Percentiles rank a stretch among this genome's conserved stretches.
Conservation (phyloP, 35 echinoderm and acorn worm species). For the Lytechinus variegatus region DNA sequence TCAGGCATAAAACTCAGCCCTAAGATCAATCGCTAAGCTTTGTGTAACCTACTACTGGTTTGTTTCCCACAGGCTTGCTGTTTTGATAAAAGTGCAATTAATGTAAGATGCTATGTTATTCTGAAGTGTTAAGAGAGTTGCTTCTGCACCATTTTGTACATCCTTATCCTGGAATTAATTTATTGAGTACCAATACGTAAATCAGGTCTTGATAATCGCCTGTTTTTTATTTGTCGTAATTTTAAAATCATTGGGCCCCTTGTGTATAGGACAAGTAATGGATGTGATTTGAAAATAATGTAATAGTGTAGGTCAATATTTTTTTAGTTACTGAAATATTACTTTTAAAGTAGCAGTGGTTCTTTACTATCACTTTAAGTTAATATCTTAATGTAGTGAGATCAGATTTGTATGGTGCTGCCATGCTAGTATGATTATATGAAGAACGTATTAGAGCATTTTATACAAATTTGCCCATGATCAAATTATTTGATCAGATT, state of each 20-base stretch:
- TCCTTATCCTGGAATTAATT: not conserved
- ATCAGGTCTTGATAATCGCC: not conserved
- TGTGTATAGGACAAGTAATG: not conserved
- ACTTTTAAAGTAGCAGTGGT: not conserved
- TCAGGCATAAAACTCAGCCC: too few species aligned
- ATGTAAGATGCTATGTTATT: not conserved
- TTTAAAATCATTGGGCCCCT: not conserved
- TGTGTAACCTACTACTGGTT: too few species aligned
- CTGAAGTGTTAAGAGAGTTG: not conserved
- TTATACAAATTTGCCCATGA: not conserved
- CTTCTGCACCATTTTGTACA: not conserved
- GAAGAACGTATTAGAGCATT: not conserved
- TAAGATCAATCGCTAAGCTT: too few species aligned
- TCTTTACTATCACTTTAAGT: not conserved
- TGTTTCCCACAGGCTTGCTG: not conserved
- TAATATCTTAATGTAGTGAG: not conserved
- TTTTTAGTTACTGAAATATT: not conserved
- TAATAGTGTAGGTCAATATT: not conserved
- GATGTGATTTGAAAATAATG: not conserved
- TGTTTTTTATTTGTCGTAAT: not conserved
- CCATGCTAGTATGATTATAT: not conserved
- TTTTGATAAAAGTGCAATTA: not conserved
- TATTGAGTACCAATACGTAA: not conserved
- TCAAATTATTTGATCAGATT: not conserved
- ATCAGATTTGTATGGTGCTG: not conserved